These are phyloP conservation scores for Diadumene lineata DNA, from an alignment of 92 coral and sea anemone species.

Conservation along the genomic window DNA sequence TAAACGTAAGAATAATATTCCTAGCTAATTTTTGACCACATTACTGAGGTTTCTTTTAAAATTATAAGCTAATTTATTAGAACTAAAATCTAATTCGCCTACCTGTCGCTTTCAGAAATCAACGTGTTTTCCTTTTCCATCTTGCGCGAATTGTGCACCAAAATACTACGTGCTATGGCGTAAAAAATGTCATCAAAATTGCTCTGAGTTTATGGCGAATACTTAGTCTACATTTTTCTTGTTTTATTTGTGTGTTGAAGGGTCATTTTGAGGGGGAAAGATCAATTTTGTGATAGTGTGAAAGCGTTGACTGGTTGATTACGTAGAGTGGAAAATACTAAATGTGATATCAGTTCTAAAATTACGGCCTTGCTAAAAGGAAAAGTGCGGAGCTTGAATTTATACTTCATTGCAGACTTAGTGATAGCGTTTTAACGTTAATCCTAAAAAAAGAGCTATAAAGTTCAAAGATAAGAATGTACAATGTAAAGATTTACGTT, in stretches of 20 bases:
- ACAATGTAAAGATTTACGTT: too few relatives aligned
- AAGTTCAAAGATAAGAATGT: too few relatives aligned
- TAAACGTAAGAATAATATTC: too few relatives aligned
- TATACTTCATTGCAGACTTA: too few relatives aligned
- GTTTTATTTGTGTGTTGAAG: not conserved
- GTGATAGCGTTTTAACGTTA: too few relatives aligned
- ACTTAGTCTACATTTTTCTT: not conserved
- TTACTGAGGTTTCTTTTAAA: too few relatives aligned
- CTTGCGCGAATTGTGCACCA: too few relatives aligned
- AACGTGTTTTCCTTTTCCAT: not conserved
- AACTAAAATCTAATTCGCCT: not conserved
- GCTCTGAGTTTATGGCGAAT: not conserved
- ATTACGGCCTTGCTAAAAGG: not conserved
- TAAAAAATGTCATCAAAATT: not conserved
- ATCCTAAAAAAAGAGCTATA: too few relatives aligned
- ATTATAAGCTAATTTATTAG: not conserved
- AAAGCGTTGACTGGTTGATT: too few relatives aligned
- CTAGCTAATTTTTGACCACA: too few relatives aligned
- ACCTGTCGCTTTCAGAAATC: not conserved
- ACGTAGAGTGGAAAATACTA: too few relatives aligned
- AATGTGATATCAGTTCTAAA: constrained; percentile 3
- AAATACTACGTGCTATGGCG: too few relatives aligned
- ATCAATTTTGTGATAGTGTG: not conserved
- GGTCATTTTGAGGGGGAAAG: not conserved
- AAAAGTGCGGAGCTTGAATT: not conserved